Base-by-base conservation (phyloP, 2,888 invertebrate genomes). In the Drosophila pseudotakahashii region DNA sequence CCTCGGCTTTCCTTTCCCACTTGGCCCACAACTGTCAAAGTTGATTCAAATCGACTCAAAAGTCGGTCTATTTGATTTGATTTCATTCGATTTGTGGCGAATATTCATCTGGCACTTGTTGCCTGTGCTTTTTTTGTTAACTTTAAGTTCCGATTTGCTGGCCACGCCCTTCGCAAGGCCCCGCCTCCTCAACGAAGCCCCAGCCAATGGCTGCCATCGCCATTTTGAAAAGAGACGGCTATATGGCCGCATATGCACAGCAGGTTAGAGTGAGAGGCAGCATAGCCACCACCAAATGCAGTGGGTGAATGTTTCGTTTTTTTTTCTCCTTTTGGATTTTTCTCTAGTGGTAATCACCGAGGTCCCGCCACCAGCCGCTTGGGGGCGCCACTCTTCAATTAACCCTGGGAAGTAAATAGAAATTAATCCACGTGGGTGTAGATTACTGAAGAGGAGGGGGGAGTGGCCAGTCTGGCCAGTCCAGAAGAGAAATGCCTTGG, bases 151-250 rank as follows among this genome's bases (percentile, higher is more conserved):
- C 26, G 26, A 26, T 26, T 26, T 26, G 26, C 26, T 6, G 5
- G 26, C 26, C 26, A 4, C 26, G 26, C 26, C 26, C 26, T 4
- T 2, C 6, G 26, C 26, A 26, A 26, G 2, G 26, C 26, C 26
- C 5, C 78, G 42, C 70, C 60, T 41, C 14, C 30, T 13, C 48
- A 7, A 41, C 7, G 19, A 14, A 9, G 32, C n/a, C 2, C 14
- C 72, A 64, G 55, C 84, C 84, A 84, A 84, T 84, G 78, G 69
- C 39, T 71, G 44, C 34, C 54, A 59, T 69, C 84, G 84, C 84
- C 84, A 84, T 84, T 84, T 84, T 88, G 77, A 82, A 88, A 76
- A 67, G 88, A 77, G 79, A 79, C 75, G 72, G 68, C 76, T 55
- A 48, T 59, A 67, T 41, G 16, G 16, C 16, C 34, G 51, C 2